Evolutionary conservation across 2,797 vertebrate species (phyloP).

Genomic region (Chelon labrosus): DNA sequence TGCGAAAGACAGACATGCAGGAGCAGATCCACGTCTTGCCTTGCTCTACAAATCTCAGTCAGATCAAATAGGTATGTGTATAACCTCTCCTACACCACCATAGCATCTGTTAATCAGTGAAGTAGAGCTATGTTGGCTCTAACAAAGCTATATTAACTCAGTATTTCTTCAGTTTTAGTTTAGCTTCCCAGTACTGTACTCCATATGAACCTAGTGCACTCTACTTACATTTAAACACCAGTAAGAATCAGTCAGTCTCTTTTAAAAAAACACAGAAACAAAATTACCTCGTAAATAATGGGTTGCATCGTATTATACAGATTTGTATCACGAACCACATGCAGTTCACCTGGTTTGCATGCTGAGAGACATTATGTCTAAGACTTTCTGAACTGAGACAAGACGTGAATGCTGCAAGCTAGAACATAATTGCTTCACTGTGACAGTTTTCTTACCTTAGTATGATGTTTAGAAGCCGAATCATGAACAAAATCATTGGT

Average conservation of each 20-base stretch:
- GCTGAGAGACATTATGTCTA: too few species aligned
- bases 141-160: neutral
- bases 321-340: neutral
- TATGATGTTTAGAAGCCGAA: conserved; percentile 4
- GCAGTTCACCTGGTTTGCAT: neutral
- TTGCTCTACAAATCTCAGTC: neutral
- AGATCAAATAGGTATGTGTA: neutral
- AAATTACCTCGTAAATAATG: neutral
- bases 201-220: neutral
- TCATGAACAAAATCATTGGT: conserved; percentile 24
- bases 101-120: neutral
- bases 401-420: too few species aligned
- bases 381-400: too few species aligned
- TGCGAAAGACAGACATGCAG: neutral
- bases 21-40: neutral
- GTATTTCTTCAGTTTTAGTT: neutral
- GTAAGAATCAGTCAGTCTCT: neutral
- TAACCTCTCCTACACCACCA: neutral
- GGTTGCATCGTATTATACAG: neutral
- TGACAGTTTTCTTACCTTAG: conserved; percentile 56
- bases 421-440: neutral
- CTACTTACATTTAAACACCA: neutral
- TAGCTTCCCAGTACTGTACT: neutral
- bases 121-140: neutral
- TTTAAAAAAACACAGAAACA: neutral